A percentile compares a stretch with the other conserved stretches of the same genome.
Conservation (phyloP, 2,888 invertebrate genomes). For the Nowickia ferox region DNA sequence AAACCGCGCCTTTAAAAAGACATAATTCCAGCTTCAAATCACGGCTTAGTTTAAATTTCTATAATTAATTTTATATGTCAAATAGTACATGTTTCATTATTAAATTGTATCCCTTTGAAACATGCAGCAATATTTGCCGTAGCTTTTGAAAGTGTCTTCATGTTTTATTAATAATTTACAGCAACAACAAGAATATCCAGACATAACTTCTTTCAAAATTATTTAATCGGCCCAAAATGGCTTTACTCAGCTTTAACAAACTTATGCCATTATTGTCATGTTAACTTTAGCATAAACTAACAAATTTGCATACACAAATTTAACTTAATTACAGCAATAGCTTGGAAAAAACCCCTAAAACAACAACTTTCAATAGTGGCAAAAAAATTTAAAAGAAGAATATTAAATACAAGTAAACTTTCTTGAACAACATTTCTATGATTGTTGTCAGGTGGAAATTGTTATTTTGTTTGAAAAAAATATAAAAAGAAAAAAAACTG, state of each 20-base stretch:
- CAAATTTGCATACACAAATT: not conserved
- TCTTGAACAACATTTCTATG: not conserved
- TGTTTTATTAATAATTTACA: no score
- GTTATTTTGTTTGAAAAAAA: not conserved
- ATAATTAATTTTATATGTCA: no score
- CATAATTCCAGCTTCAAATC: not conserved
- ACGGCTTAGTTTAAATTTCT: no score
- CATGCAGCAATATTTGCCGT: no score
- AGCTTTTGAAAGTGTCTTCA: no score
- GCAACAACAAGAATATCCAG: no score
- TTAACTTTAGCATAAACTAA: slow-evolving; percentile 9
- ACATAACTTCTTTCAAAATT: no score
- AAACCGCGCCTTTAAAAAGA: not conserved
- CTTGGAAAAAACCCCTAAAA: not conserved
- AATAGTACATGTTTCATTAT: no score
- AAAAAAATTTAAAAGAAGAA: not conserved
- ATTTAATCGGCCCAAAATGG: no score
- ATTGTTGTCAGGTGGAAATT: not conserved
- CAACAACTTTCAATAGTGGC: not conserved
- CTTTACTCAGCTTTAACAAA: no score
- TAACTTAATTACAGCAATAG: not conserved
- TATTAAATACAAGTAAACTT: not conserved
- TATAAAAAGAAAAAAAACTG: not conserved
- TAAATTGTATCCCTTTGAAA: no score
- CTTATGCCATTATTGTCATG: not conserved